Evolutionary conservation across 30 jellyfish, hydroid and myxozoan genomes (phyloP).

Genomic region (Hydractinia echinata): DNA sequence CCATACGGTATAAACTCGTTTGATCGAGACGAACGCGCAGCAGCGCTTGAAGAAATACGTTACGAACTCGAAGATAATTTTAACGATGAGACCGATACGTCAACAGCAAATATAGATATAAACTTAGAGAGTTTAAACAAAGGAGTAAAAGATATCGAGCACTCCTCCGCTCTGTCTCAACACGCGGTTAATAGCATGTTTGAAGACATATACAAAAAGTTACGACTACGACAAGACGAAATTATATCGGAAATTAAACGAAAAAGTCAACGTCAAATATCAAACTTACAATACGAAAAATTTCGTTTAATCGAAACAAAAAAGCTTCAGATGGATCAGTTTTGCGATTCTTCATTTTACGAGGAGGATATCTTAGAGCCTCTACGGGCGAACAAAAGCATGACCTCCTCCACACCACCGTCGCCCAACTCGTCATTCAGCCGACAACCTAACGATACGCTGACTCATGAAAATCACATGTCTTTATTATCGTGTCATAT

Average conservation of each 20-base stretch:
- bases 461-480: not conserved
- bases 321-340: constrained; percentile 18
- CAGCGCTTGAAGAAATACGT: constrained; percentile 5
- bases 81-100: not conserved
- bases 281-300: constrained; percentile 2
- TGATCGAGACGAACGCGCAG: not conserved
- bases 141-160: constrained; percentile 28
- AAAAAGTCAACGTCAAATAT: constrained; percentile 13
- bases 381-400: not conserved
- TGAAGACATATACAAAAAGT: not conserved
- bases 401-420: constrained; percentile 19
- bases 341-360: constrained; percentile 24
- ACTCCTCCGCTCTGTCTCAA: constrained; percentile 26
- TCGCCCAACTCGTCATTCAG: constrained; percentile 3
- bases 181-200: constrained; percentile 14
- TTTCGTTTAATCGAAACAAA: constrained; percentile 22
- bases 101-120: not conserved
- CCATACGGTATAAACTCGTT: constrained; percentile 7
- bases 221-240: not conserved
- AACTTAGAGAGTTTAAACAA: constrained; percentile 18
- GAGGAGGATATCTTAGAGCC: constrained; percentile 19
- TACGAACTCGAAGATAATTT: constrained; percentile 1
- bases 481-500: constrained; percentile 17
- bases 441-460: not conserved
- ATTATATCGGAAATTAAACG: not conserved